A percentile compares a stretch with the other conserved stretches of the same genome.
These are phyloP conservation scores for Xenops minutus DNA, from an alignment of 2,797 vertebrate species.

Conservation along the genomic window DNA sequence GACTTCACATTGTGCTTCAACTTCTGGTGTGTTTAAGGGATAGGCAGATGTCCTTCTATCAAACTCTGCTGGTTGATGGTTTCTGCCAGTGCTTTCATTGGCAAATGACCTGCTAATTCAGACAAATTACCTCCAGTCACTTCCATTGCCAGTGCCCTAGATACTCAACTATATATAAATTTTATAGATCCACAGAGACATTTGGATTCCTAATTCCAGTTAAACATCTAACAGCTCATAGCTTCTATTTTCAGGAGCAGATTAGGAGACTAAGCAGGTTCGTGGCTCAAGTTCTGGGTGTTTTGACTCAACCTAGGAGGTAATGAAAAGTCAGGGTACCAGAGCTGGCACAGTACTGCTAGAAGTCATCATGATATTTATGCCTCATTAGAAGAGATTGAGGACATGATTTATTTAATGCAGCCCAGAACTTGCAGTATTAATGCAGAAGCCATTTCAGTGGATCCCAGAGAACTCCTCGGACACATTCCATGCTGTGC, in stretches of 20 bases:
- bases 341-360: background rate
- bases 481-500: background rate
- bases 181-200: background rate
- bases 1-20: background rate
- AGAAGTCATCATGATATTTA: background rate
- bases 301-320: background rate
- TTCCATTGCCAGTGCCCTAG: background rate
- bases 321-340: background rate
- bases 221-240: background rate
- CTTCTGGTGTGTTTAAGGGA: background rate
- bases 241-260: background rate
- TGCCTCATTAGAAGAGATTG: background rate
- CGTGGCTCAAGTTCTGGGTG: background rate
- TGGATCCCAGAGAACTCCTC: background rate
- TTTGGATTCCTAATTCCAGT: background rate
- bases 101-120: background rate
- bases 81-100: background rate
- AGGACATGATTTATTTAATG: background rate
- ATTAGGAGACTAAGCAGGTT: background rate
- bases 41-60: background rate
- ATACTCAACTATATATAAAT: background rate
- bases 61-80: background rate
- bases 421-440: background rate
- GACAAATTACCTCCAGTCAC: background rate
- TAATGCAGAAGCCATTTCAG: background rate